Evolutionary conservation across 2,797 vertebrate genomes (phyloP).

Genomic region (Apogon talboti): DNA sequence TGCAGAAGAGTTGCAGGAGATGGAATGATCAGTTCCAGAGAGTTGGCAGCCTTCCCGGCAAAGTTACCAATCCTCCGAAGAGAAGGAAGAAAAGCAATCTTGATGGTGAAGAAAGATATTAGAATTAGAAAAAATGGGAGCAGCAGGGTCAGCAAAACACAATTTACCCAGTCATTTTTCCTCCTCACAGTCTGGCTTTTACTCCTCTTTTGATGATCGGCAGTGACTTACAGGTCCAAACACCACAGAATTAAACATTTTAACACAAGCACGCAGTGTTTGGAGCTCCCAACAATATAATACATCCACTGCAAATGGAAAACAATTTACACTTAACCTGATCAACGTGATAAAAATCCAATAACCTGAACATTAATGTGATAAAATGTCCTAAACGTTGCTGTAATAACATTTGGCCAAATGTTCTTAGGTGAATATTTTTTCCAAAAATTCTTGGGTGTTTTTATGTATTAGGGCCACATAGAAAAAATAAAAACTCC

Average conservation of each 20-base stretch:
- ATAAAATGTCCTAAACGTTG: no score
- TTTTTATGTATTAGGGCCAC: no score
- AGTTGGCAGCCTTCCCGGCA: constrained; percentile 69
- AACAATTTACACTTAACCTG: no score
- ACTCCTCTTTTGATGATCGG: constrained; percentile 32
- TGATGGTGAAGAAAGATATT: constrained; percentile 56
- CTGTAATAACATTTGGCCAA: no score
- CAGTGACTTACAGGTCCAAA: constrained; percentile 6
- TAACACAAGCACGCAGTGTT: no score
- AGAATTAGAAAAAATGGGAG: constrained; percentile 46
- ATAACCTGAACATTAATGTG: no score
- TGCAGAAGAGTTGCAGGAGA: constrained; percentile 70
- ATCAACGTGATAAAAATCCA: no score
- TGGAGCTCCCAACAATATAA: no score
- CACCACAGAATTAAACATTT: constrained; percentile 5
- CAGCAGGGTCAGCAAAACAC: constrained; percentile 53
- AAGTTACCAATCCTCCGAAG: constrained; percentile 59
- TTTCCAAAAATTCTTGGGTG: no score
- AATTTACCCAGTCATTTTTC: constrained; percentile 35
- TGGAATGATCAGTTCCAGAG: constrained; percentile 72
- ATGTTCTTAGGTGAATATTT: no score
- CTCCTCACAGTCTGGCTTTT: constrained; percentile 19
- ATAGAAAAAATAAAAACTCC: no score
- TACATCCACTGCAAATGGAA: no score
- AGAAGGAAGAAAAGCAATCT: constrained; percentile 56